A percentile compares a stretch with the other conserved stretches of the same genome.
These are phyloP conservation scores for Cepphus grylle DNA, from an alignment of 2,113 vertebrate species.

Conservation along the genomic window DNA sequence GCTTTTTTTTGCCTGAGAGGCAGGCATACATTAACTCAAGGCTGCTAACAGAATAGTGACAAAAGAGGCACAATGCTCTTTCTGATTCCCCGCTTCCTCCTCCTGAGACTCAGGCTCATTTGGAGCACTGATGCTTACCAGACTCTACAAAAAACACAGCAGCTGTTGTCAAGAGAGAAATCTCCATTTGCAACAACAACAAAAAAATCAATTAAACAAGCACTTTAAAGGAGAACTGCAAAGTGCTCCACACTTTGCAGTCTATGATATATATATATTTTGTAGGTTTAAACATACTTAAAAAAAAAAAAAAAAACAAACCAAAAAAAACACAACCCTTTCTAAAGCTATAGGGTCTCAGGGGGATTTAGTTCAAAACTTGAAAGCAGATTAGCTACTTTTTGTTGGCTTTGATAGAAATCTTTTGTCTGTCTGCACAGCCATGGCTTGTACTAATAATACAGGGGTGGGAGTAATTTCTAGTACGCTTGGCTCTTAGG, in stretches of 20 bases:
- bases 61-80: slow-evolving; percentile 40
- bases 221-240: slow-evolving; percentile 28
- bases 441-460: neutral
- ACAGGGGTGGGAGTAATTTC: neutral
- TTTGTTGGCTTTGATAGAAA: slow-evolving; percentile 45
- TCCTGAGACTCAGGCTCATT: slow-evolving; percentile 54
- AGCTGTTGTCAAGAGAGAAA: slow-evolving; percentile 51
- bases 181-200: slow-evolving; percentile 40
- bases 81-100: slow-evolving; percentile 34
- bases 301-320: neutral
- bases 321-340: neutral
- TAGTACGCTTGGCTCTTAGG: neutral
- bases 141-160: slow-evolving; percentile 18
- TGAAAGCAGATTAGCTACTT: slow-evolving; percentile 55
- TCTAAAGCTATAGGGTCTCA: neutral
- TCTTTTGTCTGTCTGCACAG: slow-evolving; percentile 16
- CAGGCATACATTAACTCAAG: slow-evolving; percentile 31
- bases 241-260: neutral
- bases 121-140: slow-evolving; percentile 35
- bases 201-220: slow-evolving; percentile 59
- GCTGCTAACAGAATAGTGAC: slow-evolving; percentile 49
- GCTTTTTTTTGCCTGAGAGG: slow-evolving; percentile 40
- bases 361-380: slow-evolving; percentile 32
- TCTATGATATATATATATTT: neutral
- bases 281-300: neutral